Conservation (phyloP, 2,113 vertebrate genomes). For the Onychostruthus taczanowskii region DNA sequence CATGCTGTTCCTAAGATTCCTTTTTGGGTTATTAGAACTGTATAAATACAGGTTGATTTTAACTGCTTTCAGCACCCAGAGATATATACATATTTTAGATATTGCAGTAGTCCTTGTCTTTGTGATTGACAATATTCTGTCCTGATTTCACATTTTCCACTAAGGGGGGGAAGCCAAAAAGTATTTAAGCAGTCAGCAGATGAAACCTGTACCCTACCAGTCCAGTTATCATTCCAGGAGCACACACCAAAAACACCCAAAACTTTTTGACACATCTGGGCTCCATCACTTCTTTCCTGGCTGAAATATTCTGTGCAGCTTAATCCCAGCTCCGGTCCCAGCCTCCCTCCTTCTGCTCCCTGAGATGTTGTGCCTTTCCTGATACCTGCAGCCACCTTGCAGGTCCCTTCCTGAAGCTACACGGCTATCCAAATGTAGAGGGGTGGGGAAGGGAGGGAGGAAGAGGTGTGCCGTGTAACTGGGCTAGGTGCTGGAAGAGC, state of each 20-base stretch:
- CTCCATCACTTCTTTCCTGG: not conserved
- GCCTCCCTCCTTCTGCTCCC: not conserved
- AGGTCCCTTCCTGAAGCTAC: not conserved
- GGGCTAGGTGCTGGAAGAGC: not conserved
- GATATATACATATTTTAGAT: not conserved
- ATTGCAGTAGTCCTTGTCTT: not conserved
- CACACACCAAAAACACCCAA: not conserved
- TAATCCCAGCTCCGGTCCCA: not conserved
- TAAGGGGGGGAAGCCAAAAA: not conserved
- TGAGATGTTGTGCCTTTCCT: not conserved
- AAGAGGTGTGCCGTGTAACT: not conserved
- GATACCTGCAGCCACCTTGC: not conserved
- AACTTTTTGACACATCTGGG: not conserved
- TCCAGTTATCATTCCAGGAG: not conserved
- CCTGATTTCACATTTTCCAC: not conserved
- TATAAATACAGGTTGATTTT: not conserved
- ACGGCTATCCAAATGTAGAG: fast-evolving
- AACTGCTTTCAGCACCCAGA: not conserved
- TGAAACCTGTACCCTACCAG: not conserved
- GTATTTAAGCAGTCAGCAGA: not conserved
- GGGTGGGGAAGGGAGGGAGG: not conserved
- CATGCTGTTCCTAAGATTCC: not conserved
- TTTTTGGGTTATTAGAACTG: not conserved
- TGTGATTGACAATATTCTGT: not conserved
- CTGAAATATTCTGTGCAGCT: not conserved